phyloP scores from a whole-genome alignment of 2,888 invertebrate genomes.

The Trisateles emortualis region DNA sequence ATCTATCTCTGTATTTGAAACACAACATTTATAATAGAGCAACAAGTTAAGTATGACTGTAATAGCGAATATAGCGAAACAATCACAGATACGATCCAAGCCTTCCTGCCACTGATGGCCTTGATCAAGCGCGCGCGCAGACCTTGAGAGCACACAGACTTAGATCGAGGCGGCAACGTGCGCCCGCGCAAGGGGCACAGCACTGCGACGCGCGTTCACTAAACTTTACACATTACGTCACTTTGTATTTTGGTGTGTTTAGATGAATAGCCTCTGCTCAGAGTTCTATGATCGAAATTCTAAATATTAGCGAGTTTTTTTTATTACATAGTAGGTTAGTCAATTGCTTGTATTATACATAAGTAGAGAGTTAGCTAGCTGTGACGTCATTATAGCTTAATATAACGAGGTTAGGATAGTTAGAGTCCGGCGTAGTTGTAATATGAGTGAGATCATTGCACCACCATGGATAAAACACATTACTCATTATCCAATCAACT shows the following conservation, averaged over 20 bases:
- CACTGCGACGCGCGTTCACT: conserved; percentile 74
- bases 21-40: conserved; percentile 7
- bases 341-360: conserved; percentile 38
- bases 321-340: conserved; percentile 39
- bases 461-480: conserved; percentile 60
- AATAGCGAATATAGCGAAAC: conserved; percentile 36
- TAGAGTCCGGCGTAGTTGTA: conserved; percentile 31
- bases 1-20: no score
- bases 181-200: conserved; percentile 65
- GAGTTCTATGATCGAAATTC: conserved; percentile 71
- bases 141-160: conserved; percentile 73
- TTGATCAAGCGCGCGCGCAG: conserved; percentile 71
- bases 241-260: conserved; percentile 68
- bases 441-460: conserved; percentile 63
- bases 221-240: conserved; percentile 83
- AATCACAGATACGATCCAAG: conserved; percentile 49
- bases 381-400: conserved; percentile 40
- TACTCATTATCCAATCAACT: conserved; percentile 60
- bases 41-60: conserved; percentile 28
- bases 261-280: conserved; percentile 71
- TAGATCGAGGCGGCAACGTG: conserved; percentile 60
- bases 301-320: conserved; percentile 49
- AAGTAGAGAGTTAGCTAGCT: conserved; percentile 9
- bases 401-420: conserved; percentile 37
- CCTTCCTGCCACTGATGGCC: conserved; percentile 71